Evolutionary conservation across 2,113 vertebrate species (phyloP), one percentile per base, ranked within the genome.

Genomic region (Pseudolaguvia tuberculata): DNA sequence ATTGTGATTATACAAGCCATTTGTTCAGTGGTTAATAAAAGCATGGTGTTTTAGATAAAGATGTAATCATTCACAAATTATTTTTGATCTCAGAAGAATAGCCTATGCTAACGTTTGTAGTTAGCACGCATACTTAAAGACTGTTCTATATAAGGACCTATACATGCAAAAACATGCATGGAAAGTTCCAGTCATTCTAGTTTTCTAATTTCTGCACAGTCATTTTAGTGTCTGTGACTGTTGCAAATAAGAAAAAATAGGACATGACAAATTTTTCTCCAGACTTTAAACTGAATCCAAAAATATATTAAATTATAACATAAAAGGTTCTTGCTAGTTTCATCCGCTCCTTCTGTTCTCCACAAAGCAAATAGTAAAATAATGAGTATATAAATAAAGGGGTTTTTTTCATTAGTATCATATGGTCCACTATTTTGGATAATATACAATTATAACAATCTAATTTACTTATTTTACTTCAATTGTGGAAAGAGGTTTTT

Each of bases 211-310:
- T 48, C 39, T 50, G 29, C 7, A 18, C 73, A 75, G 62, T 67
- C 50, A 68, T 48, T 42, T 72, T 35, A 66, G 69, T 56, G 15
- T 69, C 73, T 62, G 67, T 72, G 79, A 78, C 58, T n/a, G 20
- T 80, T 14, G 27, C 80, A 86, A 81, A 87, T 88, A 78, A 87
- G 88, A 86, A 91, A 90, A 72, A 42, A 76, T 20, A 59, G 61
- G 45, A 20, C 55, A 73, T 85, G 85, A 89, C 82, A 86, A 80
- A 85, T 35, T 51, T 39, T 70, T 87, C 85, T 88, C 86, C 85
- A 84, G 79, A 67, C 77, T 82, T 70, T 79, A n/a, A 80, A 83
- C 72, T 58, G 4, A 1, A 69, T 73, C 79, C 85, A 85, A 88
- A 89, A 83, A 61, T 82, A 79, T 53, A 50, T 73, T 25, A 57